Conservation (phyloP, 2,797 vertebrate genomes). For the Petrocephalus schoutedeni region DNA sequence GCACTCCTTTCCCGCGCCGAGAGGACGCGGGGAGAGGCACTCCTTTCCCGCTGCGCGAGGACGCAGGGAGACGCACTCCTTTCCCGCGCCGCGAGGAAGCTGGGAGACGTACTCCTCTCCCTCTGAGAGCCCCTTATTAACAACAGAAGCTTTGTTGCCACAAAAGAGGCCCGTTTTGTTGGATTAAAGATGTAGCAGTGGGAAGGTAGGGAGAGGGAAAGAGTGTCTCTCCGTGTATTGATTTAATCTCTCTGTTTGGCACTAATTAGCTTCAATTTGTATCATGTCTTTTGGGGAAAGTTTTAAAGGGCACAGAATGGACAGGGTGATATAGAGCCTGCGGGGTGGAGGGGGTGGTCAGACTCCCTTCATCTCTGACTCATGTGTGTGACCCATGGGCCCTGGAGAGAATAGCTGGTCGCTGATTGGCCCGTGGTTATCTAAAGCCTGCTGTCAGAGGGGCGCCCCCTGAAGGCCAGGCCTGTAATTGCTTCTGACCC, state of each 20-base stretch:
- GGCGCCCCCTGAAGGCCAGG: background rate
- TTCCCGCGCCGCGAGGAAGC: constrained; percentile 49
- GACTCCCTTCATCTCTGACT: background rate
- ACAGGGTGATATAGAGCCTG: background rate
- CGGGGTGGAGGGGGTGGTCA: too few species aligned
- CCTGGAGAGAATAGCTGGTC: background rate
- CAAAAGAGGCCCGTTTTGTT: constrained; percentile 74
- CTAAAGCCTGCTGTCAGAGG: background rate
- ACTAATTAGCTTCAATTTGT: background rate
- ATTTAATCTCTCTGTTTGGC: background rate
- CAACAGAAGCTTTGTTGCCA: constrained; percentile 60
- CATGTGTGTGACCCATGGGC: background rate
- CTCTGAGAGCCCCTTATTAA: constrained; percentile 78
- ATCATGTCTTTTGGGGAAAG: background rate
- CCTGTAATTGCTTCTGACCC: background rate
- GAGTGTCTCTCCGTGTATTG: background rate
- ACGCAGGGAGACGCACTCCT: constrained; percentile 65
- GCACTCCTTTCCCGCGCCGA: constrained; percentile 56
- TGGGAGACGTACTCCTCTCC: constrained; percentile 61
- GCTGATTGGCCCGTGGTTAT: background rate
- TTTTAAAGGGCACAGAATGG: background rate
- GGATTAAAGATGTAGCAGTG: constrained; percentile 45
- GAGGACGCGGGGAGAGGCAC: constrained; percentile 61
- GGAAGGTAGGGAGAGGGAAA: background rate
- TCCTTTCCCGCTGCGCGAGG: constrained; percentile 45